phyloP scores from a whole-genome alignment of 2,113 vertebrate species.

The Tilapia sparmanii region DNA sequence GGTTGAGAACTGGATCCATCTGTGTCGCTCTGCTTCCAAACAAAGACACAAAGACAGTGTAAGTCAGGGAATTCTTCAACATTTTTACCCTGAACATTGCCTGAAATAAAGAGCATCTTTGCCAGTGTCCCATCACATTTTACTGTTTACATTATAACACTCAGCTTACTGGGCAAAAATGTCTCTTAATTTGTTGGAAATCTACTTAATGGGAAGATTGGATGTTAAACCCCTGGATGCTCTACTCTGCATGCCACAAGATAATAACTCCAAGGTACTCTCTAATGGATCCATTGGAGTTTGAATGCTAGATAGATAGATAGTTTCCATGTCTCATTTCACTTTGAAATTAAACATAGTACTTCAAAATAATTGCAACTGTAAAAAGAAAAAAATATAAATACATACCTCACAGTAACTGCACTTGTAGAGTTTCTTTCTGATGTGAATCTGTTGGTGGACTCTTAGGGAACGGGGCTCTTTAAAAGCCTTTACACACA shows the following conservation, averaged over 20 bases:
- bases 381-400: background rate
- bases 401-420: background rate
- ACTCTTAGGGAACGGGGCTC: background rate
- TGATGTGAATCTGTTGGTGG: background rate
- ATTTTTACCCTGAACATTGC: background rate
- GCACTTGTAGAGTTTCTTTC: background rate
- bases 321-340: background rate
- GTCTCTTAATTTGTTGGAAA: background rate
- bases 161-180: background rate
- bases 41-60: fast-evolving
- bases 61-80: fast-evolving
- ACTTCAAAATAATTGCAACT: background rate
- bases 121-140: background rate
- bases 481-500: background rate
- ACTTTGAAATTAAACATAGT: fast-evolving
- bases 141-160: background rate
- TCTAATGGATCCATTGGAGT: fast-evolving
- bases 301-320: background rate
- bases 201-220: background rate
- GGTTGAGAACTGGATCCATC: background rate
- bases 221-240: background rate
- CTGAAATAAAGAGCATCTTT: background rate
- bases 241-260: background rate
- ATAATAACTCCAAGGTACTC: background rate
- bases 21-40: background rate